Conservation (phyloP, 2,888 invertebrate genomes). For the Pyrochroa serraticornis region DNA sequence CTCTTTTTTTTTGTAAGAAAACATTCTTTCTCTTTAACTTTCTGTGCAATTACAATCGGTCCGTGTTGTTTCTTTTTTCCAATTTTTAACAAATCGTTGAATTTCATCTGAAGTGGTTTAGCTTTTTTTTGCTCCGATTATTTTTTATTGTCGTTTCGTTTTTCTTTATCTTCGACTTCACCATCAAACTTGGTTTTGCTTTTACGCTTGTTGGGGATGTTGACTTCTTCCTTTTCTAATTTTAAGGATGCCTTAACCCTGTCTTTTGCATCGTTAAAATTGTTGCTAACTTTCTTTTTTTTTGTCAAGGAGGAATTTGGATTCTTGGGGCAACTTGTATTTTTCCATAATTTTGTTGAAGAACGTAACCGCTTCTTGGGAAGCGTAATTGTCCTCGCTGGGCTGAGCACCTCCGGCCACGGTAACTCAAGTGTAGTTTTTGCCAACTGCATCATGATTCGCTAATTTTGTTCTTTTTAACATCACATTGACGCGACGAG, state of each 20-base stretch:
- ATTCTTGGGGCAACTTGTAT: conserved; percentile 75
- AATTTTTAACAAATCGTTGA: conserved; percentile 71
- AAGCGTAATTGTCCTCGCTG: conserved; percentile 91
- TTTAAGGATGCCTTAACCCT: conserved; percentile 78
- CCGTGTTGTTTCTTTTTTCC: conserved; percentile 85
- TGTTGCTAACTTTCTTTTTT: conserved; percentile 60
- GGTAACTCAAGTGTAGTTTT: conserved; percentile 77
- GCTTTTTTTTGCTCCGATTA: conserved; percentile 56
- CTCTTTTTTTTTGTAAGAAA: conserved; percentile 79
- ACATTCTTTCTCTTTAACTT: conserved; percentile 66
- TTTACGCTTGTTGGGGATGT: conserved; percentile 67
- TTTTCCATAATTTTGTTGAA: conserved; percentile 87
- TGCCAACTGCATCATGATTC: conserved; percentile 84
- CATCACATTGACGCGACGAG: conserved; percentile 57
- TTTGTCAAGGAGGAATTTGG: conserved; percentile 68
- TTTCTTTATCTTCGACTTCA: conserved; percentile 40
- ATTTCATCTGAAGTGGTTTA: conserved; percentile 76
- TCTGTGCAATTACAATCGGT: conserved; percentile 69
- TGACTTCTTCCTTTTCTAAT: conserved; percentile 74
- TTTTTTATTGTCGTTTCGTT: conserved; percentile 45
- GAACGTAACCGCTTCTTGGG: conserved; percentile 79
- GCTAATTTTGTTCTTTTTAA: conserved; percentile 88
- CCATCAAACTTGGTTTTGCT: conserved; percentile 32
- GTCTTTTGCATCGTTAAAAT: conserved; percentile 70
- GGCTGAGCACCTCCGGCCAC: conserved; percentile 77